These are phyloP conservation scores for Corythaeola cristata DNA, from an alignment of 2,113 vertebrate genomes.

Conservation along the genomic window DNA sequence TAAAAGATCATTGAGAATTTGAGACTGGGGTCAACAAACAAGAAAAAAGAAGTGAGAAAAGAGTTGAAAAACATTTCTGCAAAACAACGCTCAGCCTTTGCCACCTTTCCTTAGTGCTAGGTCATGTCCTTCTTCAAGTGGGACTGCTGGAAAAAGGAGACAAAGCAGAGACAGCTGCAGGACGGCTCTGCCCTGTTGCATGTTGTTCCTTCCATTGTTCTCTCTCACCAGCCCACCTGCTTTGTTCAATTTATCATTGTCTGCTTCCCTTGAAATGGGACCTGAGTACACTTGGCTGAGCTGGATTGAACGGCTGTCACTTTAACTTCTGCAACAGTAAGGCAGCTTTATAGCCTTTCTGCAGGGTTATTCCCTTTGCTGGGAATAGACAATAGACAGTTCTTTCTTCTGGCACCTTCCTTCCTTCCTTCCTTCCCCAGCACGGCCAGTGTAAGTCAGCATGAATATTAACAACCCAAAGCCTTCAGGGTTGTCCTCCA, in stretches of 20 bases:
- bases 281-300: not conserved
- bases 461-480: not conserved
- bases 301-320: not conserved
- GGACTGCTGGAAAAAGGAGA: not conserved
- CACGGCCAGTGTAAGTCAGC: not conserved
- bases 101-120: not conserved
- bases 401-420: not conserved
- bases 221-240: not conserved
- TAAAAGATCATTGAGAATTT: constrained; percentile 1
- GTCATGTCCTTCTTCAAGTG: not conserved
- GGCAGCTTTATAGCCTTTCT: not conserved
- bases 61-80: not conserved
- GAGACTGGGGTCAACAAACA: not conserved
- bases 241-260: constrained; percentile 16
- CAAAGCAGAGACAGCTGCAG: not conserved
- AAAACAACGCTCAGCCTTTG: not conserved
- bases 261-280: constrained; percentile 16
- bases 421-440: not conserved
- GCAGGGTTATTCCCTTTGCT: not conserved
- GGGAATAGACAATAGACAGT: not conserved
- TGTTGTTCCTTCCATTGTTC: not conserved
- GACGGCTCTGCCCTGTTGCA: not conserved
- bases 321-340: not conserved
- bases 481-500: not conserved
- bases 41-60: not conserved